Evolutionary conservation across 2,797 vertebrate genomes (phyloP).

Genomic region (Trachurus trachurus): DNA sequence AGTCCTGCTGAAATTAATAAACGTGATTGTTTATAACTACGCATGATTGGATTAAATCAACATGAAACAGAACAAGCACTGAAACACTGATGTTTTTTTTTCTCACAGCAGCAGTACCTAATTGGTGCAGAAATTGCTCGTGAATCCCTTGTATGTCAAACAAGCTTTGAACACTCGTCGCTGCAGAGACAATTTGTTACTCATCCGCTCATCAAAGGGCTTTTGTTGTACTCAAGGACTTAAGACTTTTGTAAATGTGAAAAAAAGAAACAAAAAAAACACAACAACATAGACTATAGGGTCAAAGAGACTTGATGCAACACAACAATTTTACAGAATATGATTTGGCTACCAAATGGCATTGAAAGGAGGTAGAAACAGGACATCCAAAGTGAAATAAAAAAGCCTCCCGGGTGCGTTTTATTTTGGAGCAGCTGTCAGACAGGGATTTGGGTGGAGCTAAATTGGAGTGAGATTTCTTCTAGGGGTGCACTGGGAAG

Average conservation of each 20-base stretch:
- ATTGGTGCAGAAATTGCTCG: conserved; percentile 56
- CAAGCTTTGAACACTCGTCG: conserved; percentile 44
- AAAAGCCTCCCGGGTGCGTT: conserved; percentile 45
- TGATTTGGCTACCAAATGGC: conserved; percentile 26
- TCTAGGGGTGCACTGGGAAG: conserved; percentile 53
- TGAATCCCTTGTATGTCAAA: conserved; percentile 60
- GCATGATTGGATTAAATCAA: conserved; percentile 64
- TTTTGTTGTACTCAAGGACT: conserved; percentile 51
- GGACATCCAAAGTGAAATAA: conserved; percentile 48
- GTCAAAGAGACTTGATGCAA: conserved; percentile 35
- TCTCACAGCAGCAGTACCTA: conserved; percentile 22
- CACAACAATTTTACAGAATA: conserved; percentile 21
- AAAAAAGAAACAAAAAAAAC: neutral
- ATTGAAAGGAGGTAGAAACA: conserved; percentile 44
- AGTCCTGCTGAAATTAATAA: conserved; percentile 59
- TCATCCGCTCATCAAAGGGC: conserved; percentile 39
- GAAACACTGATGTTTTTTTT: conserved; percentile 30
- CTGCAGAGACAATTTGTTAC: conserved; percentile 44
- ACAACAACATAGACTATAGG: conserved; percentile 5
- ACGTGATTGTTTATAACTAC: conserved; percentile 61
- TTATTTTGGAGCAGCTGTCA: conserved; percentile 65
- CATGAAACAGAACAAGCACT: conserved; percentile 47
- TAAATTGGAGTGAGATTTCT: conserved; percentile 58
- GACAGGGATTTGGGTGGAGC: conserved; percentile 60
- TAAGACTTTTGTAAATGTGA: conserved; percentile 35